phyloP scores from a whole-genome alignment of 2,888 invertebrate species.

The Nomada ferruginata region DNA sequence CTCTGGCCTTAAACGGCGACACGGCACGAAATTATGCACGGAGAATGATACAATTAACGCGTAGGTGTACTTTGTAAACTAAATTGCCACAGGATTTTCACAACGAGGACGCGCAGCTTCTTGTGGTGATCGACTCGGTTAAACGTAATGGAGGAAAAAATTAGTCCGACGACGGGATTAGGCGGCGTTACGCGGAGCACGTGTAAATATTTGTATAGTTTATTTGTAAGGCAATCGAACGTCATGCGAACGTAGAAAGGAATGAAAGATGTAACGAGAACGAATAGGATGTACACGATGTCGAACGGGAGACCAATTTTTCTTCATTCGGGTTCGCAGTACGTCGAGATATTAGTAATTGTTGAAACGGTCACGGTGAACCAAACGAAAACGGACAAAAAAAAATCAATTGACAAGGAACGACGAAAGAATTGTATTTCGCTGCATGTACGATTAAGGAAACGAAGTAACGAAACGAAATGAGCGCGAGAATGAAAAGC shows the following conservation, averaged over 20 bases:
- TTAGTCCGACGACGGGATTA: background rate
- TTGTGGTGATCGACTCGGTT: conserved; percentile 1
- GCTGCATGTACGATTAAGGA: background rate
- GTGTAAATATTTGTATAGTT: conserved; percentile 82
- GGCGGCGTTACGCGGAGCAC: conserved; percentile 47
- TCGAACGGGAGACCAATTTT: conserved; percentile 44
- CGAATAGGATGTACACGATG: background rate
- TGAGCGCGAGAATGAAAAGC: background rate
- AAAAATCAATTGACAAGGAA: background rate
- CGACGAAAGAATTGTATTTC: background rate
- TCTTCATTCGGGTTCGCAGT: conserved; percentile 17
- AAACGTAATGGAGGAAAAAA: background rate
- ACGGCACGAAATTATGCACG: conserved; percentile 7
- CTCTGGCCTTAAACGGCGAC: conserved; percentile 49
- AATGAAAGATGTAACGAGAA: background rate
- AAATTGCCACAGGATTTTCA: conserved; percentile 10
- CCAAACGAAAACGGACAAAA: background rate
- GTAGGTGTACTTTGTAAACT: conserved; percentile 28
- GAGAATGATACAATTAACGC: background rate
- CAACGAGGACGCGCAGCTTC: background rate
- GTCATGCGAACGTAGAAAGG: background rate
- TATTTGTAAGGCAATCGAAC: conserved; percentile 54
- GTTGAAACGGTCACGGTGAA: background rate
- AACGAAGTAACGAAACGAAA: conserved; percentile 8
- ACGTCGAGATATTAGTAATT: background rate